phyloP scores from a whole-genome alignment of 2,888 invertebrate species.

The Tenthredo amoena region DNA sequence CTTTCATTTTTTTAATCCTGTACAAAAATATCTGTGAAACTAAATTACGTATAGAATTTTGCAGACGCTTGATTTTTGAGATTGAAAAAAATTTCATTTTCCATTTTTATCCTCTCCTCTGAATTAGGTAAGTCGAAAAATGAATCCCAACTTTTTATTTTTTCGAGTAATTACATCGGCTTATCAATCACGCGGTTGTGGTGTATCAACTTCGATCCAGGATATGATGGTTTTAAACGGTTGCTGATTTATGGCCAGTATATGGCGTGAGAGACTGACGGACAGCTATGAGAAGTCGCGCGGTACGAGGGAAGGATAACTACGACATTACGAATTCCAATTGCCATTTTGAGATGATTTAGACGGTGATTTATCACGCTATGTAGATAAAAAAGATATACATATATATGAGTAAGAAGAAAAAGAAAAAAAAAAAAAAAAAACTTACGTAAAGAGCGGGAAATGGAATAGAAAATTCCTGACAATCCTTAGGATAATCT shows the following conservation, averaged over 20 bases:
- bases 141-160: neutral
- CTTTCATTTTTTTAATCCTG: neutral
- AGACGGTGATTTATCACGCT: slow-evolving; percentile 39
- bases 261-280: slow-evolving; percentile 46
- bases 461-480: slow-evolving; percentile 13
- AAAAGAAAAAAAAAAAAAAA: neutral
- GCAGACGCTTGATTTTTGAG: neutral
- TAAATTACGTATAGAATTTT: no score
- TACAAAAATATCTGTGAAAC: no score
- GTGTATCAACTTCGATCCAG: slow-evolving; percentile 23
- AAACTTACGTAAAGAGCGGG: neutral
- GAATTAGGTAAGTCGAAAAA: neutral
- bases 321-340: slow-evolving; percentile 39
- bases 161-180: slow-evolving; percentile 12
- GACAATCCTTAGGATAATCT: neutral
- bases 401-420: neutral
- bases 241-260: slow-evolving; percentile 38
- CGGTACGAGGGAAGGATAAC: slow-evolving; percentile 7
- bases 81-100: neutral
- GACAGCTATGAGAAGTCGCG: slow-evolving; percentile 21
- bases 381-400: neutral
- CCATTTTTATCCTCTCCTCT: neutral
- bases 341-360: slow-evolving; percentile 49
- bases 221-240: slow-evolving; percentile 30
- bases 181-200: slow-evolving; percentile 22